These are phyloP conservation scores for Steatornis caripensis DNA, from an alignment of 2,113 vertebrate genomes.

Conservation along the genomic window DNA sequence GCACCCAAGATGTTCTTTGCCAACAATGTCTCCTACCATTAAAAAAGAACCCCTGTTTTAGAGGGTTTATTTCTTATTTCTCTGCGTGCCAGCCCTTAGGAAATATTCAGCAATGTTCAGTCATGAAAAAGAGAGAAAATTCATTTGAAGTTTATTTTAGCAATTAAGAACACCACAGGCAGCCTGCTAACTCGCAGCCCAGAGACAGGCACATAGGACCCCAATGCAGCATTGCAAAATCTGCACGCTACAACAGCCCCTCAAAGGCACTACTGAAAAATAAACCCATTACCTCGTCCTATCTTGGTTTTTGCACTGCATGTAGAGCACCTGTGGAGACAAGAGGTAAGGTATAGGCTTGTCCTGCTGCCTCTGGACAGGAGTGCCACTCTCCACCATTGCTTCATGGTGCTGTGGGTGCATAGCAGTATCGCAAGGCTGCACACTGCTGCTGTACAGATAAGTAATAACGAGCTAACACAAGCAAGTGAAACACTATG, in stretches of 20 bases:
- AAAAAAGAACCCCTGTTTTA: neutral
- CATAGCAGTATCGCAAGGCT: fast-evolving
- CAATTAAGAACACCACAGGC: neutral
- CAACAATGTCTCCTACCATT: neutral
- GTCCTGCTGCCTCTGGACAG: neutral
- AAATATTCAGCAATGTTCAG: neutral
- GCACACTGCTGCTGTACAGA: fast-evolving
- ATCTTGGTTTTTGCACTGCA: neutral
- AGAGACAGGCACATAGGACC: neutral
- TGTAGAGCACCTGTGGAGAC: neutral
- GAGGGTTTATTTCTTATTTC: neutral
- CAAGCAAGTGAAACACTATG: fast-evolving
- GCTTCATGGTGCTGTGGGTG: fast-evolving
- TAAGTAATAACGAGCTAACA: fast-evolving
- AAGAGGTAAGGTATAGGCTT: neutral
- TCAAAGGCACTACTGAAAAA: neutral
- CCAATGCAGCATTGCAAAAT: neutral
- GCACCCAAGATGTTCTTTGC: too few relatives aligned
- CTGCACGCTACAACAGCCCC: neutral
- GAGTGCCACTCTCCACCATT: fast-evolving
- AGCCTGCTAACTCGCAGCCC: neutral
- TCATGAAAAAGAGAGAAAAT: neutral
- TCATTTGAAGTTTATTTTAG: neutral
- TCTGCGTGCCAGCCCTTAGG: neutral
- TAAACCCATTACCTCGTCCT: neutral